Percentiles rank a stretch among this genome's conserved stretches.
These are phyloP conservation scores for Cheilosia vulpina DNA, from an alignment of 2,888 invertebrate genomes.

Conservation along the genomic window DNA sequence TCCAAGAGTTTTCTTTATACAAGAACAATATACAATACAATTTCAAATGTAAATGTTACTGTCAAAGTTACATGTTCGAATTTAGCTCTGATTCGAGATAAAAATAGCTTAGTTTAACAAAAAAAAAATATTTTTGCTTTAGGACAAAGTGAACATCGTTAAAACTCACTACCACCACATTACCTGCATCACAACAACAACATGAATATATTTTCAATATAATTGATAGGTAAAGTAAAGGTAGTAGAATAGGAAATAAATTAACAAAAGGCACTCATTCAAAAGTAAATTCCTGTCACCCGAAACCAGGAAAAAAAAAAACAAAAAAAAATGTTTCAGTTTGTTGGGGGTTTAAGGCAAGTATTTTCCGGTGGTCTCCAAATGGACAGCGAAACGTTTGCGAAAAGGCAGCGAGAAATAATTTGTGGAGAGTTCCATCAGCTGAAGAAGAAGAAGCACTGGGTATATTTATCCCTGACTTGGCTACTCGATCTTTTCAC, in stretches of 20 bases:
- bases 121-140: neutral
- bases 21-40: neutral
- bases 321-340: too few relatives aligned
- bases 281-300: too few relatives aligned
- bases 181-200: conserved; percentile 76
- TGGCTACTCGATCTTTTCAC: too few relatives aligned
- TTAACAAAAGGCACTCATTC: neutral
- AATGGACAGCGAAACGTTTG: too few relatives aligned
- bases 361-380: too few relatives aligned
- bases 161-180: conserved; percentile 79
- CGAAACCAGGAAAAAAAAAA: neutral
- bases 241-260: conserved; percentile 13
- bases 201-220: conserved; percentile 17
- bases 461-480: too few relatives aligned
- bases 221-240: conserved; percentile 17
- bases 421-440: too few relatives aligned
- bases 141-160: conserved; percentile 67
- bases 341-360: too few relatives aligned
- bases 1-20: conserved; percentile 29
- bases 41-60: neutral
- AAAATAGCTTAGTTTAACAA: neutral
- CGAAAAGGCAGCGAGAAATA: too few relatives aligned
- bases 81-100: neutral
- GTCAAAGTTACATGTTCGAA: neutral
- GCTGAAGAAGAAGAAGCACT: too few relatives aligned